phyloP scores from a whole-genome alignment of 2,888 invertebrate genomes.

The Athripsodes cinereus region DNA sequence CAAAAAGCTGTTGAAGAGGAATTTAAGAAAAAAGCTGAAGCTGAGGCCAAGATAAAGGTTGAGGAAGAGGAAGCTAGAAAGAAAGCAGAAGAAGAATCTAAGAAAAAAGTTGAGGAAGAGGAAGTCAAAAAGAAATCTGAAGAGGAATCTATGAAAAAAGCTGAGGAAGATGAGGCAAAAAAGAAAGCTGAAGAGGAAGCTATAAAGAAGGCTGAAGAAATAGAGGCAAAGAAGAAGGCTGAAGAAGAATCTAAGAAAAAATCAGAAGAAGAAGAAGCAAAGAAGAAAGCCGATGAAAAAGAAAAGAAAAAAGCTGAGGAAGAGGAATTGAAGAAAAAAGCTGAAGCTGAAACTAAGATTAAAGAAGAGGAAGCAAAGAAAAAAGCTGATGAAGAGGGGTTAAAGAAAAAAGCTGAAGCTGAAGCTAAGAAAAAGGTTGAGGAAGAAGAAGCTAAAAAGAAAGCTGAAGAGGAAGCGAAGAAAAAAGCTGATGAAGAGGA shows the following conservation, averaged over 20 bases:
- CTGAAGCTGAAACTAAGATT: no score
- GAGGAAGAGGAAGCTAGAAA: background rate
- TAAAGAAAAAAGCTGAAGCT: conserved; percentile 11
- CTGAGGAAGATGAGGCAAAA: conserved; percentile 2
- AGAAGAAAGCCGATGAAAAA: conserved; percentile 1
- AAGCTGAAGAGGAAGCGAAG: conserved; percentile 3
- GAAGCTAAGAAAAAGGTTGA: background rate
- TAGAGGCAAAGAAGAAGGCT: conserved; percentile 1
- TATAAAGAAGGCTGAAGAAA: background rate
- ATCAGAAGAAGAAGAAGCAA: conserved; percentile 11
- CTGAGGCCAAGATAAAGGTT: background rate
- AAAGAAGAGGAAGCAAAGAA: background rate
- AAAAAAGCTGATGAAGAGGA: conserved; percentile 10
- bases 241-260: background rate
- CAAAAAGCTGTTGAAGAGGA: background rate
- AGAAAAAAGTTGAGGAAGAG: background rate
- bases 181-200: background rate
- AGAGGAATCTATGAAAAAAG: conserved; percentile 1
- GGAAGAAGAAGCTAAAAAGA: background rate
- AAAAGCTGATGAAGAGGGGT: conserved; percentile 10
- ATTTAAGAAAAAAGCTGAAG: background rate
- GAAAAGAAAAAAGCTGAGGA: conserved; percentile 8
- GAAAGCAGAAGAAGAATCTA: background rate
- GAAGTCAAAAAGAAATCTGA: conserved; percentile 2
- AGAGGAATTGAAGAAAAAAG: background rate